phyloP scores from a whole-genome alignment of 2,888 invertebrate species.

The Cosmia trapezina region DNA sequence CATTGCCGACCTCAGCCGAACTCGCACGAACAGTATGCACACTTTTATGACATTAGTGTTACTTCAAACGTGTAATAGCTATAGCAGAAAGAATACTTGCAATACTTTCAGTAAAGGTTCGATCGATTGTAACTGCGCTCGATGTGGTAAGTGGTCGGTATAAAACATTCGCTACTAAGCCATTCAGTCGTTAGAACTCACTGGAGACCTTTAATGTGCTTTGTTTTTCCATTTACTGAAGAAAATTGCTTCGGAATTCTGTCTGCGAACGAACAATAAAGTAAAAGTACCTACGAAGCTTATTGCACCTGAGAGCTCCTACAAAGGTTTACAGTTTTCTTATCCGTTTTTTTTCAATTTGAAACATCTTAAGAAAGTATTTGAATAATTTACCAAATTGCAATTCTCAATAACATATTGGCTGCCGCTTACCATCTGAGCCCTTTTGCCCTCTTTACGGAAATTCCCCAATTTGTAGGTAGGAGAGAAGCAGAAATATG shows the following conservation, averaged over 20 bases:
- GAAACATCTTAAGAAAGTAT: constrained; percentile 3
- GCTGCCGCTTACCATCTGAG: constrained; percentile 25
- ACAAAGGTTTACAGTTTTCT: constrained; percentile 2
- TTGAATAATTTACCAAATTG: constrained; percentile 27
- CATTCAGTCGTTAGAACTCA: constrained; percentile 46
- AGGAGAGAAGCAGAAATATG: background rate
- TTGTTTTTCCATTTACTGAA: constrained; percentile 54
- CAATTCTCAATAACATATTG: constrained; percentile 27
- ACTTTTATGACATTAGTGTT: constrained; percentile 31
- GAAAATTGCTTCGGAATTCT: constrained; percentile 28
- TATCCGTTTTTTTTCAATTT: constrained; percentile 25
- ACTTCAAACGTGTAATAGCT: constrained; percentile 16
- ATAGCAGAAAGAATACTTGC: constrained; percentile 22
- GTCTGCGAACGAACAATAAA: constrained; percentile 17
- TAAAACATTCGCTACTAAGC: constrained; percentile 35
- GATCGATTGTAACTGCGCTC: constrained; percentile 18
- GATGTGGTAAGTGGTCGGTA: constrained; percentile 26
- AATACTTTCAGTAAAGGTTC: constrained; percentile 6
- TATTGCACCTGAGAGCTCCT: constrained; percentile 10
- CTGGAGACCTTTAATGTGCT: constrained; percentile 49
- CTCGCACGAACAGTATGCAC: constrained; percentile 12
- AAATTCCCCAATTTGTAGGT: constrained; percentile 8
- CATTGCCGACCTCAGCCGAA: constrained; percentile 13
- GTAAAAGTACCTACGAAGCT: constrained; percentile 21
- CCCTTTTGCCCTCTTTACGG: background rate